Evolutionary conservation across 2,888 invertebrate species (phyloP).

Genomic region (Sussaba pulchella): DNA sequence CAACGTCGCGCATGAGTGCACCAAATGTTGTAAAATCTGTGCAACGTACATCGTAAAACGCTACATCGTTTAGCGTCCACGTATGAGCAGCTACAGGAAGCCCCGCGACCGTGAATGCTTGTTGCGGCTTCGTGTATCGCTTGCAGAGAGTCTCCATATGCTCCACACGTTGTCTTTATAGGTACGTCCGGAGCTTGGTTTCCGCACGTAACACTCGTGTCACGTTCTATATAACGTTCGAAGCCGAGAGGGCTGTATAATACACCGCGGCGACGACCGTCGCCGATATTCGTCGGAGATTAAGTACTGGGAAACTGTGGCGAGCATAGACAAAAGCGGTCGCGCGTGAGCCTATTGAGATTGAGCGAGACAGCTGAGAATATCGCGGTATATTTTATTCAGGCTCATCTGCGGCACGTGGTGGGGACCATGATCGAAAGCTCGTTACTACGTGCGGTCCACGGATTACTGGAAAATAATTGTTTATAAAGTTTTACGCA

Average conservation of each 20-base stretch:
- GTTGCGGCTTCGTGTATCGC: conserved; percentile 39
- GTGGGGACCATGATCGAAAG: too few species aligned
- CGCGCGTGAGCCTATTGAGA: conserved; percentile 30
- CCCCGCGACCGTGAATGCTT: conserved; percentile 46
- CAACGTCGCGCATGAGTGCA: not conserved
- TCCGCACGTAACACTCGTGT: conserved; percentile 59
- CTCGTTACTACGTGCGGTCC: too few species aligned
- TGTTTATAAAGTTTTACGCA: too few species aligned
- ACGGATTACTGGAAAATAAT: too few species aligned
- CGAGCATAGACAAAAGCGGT: conserved; percentile 53
- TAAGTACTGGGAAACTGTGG: conserved; percentile 78
- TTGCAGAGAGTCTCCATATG: conserved; percentile 1
- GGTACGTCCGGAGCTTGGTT: not conserved
- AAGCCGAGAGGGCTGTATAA: conserved; percentile 40
- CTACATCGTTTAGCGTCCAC: not conserved
- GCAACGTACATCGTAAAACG: not conserved
- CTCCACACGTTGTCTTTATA: conserved; percentile 1
- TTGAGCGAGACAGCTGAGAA: conserved; percentile 29
- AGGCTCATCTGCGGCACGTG: too few species aligned
- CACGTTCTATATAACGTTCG: conserved; percentile 65
- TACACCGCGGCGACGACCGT: conserved; percentile 50
- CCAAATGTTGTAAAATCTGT: not conserved
- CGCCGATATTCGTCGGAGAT: conserved; percentile 77
- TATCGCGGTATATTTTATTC: not conserved
- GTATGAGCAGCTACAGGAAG: conserved; percentile 6